Conservation (phyloP, 1,140 invertebrate genomes). For the Drosophila asahinai region DNA sequence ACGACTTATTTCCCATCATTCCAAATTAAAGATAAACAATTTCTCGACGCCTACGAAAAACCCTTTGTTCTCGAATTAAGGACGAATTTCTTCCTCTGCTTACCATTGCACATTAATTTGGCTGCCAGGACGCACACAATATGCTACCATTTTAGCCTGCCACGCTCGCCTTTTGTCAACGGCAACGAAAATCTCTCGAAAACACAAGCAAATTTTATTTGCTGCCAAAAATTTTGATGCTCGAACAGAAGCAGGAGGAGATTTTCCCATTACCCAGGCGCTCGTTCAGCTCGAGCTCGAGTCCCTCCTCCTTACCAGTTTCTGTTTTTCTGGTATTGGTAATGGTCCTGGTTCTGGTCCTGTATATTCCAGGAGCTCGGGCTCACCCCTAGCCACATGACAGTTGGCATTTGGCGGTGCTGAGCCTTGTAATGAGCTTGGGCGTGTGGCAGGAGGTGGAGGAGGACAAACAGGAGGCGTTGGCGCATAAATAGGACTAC, state of each 20-base stretch:
- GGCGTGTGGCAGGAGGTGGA: conserved; percentile 3
- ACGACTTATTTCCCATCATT: too few relatives aligned
- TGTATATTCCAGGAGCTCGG: conserved; percentile 6
- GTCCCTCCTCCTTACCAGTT: conserved; percentile 19
- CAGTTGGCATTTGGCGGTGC: conserved; percentile 71
- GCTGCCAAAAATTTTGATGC: conserved; percentile 64
- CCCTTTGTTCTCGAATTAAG: neutral
- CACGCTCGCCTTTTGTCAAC: conserved; percentile 58
- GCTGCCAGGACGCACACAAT: conserved; percentile 22
- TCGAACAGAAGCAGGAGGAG: conserved; percentile 28
- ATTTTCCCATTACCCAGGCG: conserved; percentile 21
- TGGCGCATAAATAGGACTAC: conserved; percentile 53
- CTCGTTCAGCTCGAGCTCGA: neutral
- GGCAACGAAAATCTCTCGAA: conserved; percentile 61
- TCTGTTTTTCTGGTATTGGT: conserved; percentile 18
- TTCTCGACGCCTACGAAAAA: too few relatives aligned
- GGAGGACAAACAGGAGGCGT: conserved; percentile 47
- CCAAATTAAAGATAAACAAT: neutral
- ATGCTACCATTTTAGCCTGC: conserved; percentile 31
- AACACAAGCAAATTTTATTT: conserved; percentile 74
- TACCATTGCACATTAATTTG: conserved; percentile 39
- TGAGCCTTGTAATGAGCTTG: conserved; percentile 66
- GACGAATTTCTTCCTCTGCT: conserved; percentile 15
- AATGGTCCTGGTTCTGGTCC: conserved; percentile 20
- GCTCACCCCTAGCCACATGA: conserved; percentile 48